phyloP scores from a whole-genome alignment of 2,113 vertebrate species.

The Electrona antarctica region DNA sequence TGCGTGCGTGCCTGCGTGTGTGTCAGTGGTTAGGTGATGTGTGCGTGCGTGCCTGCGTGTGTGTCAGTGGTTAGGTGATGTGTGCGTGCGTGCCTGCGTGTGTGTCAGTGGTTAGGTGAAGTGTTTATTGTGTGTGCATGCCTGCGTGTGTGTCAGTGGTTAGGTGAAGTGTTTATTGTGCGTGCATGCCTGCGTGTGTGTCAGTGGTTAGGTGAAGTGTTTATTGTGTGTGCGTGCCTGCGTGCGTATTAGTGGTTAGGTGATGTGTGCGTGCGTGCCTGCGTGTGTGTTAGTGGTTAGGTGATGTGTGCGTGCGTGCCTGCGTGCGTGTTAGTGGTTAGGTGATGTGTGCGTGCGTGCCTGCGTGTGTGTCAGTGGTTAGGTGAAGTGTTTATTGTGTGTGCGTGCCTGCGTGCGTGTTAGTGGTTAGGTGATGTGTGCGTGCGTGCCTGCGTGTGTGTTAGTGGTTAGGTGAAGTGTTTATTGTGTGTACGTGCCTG shows the following conservation, averaged over 20 bases:
- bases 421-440: slow-evolving; percentile 76
- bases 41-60: slow-evolving; percentile 47
- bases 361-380: slow-evolving; percentile 58
- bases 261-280: slow-evolving; percentile 68
- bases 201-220: slow-evolving; percentile 75
- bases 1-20: slow-evolving; percentile 45
- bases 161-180: slow-evolving; percentile 79
- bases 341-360: slow-evolving; percentile 71
- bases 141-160: slow-evolving; percentile 56
- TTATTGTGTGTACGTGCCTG: slow-evolving; percentile 75
- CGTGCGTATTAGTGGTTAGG: slow-evolving; percentile 64
- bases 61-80: slow-evolving; percentile 74
- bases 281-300: slow-evolving; percentile 62
- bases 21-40: slow-evolving; percentile 74
- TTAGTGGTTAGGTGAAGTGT: slow-evolving; percentile 75
- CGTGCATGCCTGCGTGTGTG: slow-evolving; percentile 40
- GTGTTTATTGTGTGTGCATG: slow-evolving; percentile 73
- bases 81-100: slow-evolving; percentile 53
- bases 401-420: slow-evolving; percentile 42
- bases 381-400: slow-evolving; percentile 79
- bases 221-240: slow-evolving; percentile 67
- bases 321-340: slow-evolving; percentile 60
- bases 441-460: slow-evolving; percentile 40
- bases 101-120: slow-evolving; percentile 72
- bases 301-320: slow-evolving; percentile 69